Evolutionary conservation across 2,888 invertebrate genomes (phyloP), one percentile per base, ranked within the genome.

Genomic region (Athripsodes cinereus): DNA sequence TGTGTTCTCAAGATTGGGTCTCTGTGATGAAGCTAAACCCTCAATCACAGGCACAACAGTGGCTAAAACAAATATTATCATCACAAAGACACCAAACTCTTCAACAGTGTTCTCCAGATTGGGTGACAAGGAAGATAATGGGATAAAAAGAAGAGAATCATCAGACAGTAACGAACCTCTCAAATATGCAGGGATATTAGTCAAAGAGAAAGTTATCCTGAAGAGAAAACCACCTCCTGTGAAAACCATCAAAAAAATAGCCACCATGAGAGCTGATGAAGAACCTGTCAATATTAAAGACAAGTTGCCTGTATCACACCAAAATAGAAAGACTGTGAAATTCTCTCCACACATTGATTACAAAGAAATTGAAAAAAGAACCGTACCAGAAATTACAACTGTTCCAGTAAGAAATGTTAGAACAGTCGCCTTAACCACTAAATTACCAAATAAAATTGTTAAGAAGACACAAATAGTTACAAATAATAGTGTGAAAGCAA

Each of bases 251-350:
- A 1, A 66, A 73, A 55, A 52, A 40, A 16, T 50, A 40, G 69
- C 70, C 26, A 77, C 77, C 0, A 79, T 79, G 79, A 68, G 78
- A 52, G 79, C 79, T 0, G 79, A 79, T 52, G 75, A 78, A 59
- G 64, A 70, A 0, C 78, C 77, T 0, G 62, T 78, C 11, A 76
- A 72, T 61, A 71, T 74, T 0, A 78, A 73, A 64, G 71, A 75
- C 0, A 79, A 78, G 62, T 65, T 78, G n/a, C 68, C 70, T 1
- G 53, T 73, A 5, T 66, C 73, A 13, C 74, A 73, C 65, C 53
- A 70, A 0, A 55, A 57, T 49, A 48, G 62, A 49, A 79, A 79
- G 61, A 74, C 77, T 0, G 79, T 79, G 0, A 78, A 79, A 62
- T 79, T 79, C 61, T 75, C 78, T 0, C 75, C 68, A 53, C 72